Evolutionary conservation across 2,113 vertebrate genomes (phyloP).

Genomic region (Malurus cyaneus): DNA sequence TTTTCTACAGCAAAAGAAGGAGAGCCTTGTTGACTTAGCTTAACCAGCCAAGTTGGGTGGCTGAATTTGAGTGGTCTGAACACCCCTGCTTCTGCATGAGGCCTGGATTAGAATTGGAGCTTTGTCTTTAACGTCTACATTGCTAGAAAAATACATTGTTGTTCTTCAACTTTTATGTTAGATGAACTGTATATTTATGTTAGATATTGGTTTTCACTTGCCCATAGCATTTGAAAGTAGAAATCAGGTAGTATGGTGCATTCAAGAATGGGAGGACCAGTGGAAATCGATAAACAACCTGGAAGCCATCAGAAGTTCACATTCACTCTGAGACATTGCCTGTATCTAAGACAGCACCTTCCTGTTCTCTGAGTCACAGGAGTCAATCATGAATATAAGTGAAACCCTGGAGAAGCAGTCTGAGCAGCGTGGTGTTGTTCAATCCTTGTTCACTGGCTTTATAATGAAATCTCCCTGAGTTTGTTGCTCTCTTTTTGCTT

Average conservation of each 20-base stretch:
- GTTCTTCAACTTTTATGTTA: neutral
- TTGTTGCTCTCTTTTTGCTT: neutral
- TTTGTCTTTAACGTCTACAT: neutral
- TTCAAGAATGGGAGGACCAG: neutral
- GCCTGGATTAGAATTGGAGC: neutral
- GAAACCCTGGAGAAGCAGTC: neutral
- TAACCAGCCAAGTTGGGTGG: neutral
- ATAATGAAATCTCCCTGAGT: neutral
- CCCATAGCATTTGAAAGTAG: neutral
- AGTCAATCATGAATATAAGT: neutral
- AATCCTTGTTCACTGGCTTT: neutral
- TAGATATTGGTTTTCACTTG: neutral
- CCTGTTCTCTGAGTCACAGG: neutral
- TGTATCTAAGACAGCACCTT: neutral
- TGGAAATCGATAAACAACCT: neutral
- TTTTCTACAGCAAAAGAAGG: neutral
- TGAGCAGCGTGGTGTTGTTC: neutral
- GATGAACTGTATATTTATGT: neutral
- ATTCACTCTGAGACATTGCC: neutral
- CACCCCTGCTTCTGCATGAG: neutral
- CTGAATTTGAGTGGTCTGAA: conserved; percentile 25
- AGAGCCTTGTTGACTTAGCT: neutral
- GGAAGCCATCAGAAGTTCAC: neutral
- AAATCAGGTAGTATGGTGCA: neutral
- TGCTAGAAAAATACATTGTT: neutral